Conservation (phyloP, 2,888 invertebrate genomes). For the Suillia variegata region DNA sequence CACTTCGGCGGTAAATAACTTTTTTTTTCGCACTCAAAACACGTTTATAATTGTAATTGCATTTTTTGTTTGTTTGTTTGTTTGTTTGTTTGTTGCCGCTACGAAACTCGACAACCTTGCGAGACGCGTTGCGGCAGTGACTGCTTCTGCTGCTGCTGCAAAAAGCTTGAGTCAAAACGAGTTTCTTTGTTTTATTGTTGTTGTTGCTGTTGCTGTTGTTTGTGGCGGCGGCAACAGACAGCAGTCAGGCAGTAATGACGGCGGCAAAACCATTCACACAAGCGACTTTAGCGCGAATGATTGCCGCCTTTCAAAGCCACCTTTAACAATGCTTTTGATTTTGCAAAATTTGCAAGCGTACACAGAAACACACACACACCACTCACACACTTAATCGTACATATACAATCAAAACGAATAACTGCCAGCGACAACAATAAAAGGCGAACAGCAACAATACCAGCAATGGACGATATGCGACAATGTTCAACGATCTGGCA, state of each 20-base stretch:
- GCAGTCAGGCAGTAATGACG: neutral
- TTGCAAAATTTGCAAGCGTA: slow-evolving; percentile 15
- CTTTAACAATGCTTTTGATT: slow-evolving; percentile 36
- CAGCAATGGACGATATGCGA: no score
- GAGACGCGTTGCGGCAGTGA: neutral
- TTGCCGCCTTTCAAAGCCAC: slow-evolving; percentile 37
- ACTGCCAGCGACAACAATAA: neutral
- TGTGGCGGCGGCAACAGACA: neutral
- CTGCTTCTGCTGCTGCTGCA: neutral
- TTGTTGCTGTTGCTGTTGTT: neutral
- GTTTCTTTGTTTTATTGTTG: neutral
- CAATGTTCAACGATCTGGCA: no score
- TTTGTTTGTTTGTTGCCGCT: neutral
- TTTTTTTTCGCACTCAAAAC: neutral
- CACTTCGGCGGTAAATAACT: neutral
- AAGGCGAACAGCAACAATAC: neutral
- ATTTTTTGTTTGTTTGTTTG: no score
- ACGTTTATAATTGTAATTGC: neutral
- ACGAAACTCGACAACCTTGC: neutral
- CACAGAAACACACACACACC: no score
- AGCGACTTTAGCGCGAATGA: slow-evolving; percentile 41
- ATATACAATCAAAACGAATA: no score
- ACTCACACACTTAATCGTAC: no score
- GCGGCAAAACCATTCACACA: slow-evolving; percentile 33
- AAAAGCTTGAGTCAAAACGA: neutral